These are phyloP conservation scores for Oppia nitens DNA, from an alignment of 1,140 invertebrate genomes.

Conservation along the genomic window DNA sequence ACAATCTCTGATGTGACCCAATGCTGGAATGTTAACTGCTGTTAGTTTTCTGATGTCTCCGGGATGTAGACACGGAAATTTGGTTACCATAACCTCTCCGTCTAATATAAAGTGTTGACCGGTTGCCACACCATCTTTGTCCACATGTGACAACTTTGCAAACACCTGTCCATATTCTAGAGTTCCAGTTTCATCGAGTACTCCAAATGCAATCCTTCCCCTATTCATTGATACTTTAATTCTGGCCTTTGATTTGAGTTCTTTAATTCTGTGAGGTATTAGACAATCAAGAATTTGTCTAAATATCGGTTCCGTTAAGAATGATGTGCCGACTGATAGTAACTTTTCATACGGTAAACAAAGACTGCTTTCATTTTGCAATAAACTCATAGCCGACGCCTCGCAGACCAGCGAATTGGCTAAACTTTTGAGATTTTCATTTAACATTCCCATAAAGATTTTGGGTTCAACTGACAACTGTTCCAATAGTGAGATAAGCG, in stretches of 20 bases:
- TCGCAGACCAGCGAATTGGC: conserved; percentile 9
- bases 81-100: conserved; percentile 23
- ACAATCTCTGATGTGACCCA: conserved; percentile 29
- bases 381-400: background rate
- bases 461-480: conserved; percentile 13
- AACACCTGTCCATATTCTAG: conserved; percentile 20
- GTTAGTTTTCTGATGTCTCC: conserved; percentile 30
- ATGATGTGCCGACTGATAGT: background rate
- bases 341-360: conserved; percentile 4
- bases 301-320: conserved; percentile 12
- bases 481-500: conserved; percentile 18
- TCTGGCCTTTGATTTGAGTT: conserved; percentile 23
- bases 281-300: background rate
- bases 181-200: conserved; percentile 18
- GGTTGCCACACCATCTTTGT: background rate
- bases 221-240: conserved; percentile 24
- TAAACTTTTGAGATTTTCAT: conserved; percentile 1
- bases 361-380: background rate
- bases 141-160: conserved; percentile 16
- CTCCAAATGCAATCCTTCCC: conserved; percentile 22
- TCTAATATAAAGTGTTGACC: background rate
- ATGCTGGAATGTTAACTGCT: conserved; percentile 25
- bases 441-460: conserved; percentile 15
- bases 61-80: conserved; percentile 30
- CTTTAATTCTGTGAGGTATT: conserved; percentile 4